These are phyloP conservation scores for Probosciger aterrimus DNA, from an alignment of 2,113 vertebrate species.

Conservation along the genomic window DNA sequence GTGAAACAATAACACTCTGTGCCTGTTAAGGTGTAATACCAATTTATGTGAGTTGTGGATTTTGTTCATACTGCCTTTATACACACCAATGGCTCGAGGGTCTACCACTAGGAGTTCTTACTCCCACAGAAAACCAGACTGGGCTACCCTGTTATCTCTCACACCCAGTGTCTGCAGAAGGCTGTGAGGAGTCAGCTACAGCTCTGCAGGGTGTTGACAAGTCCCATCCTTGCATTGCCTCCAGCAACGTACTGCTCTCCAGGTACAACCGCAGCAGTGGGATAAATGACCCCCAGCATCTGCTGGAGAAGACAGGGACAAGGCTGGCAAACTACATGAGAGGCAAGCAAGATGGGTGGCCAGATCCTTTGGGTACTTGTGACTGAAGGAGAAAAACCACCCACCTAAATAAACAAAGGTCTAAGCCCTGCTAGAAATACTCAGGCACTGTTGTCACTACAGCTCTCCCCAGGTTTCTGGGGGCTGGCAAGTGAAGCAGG, in stretches of 20 bases:
- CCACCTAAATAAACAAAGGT: background rate
- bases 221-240: background rate
- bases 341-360: background rate
- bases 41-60: background rate
- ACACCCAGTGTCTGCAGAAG: fast-evolving
- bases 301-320: background rate
- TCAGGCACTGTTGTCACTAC: background rate
- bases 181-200: background rate
- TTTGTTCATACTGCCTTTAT: background rate
- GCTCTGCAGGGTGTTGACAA: background rate
- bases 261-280: background rate
- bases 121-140: background rate
- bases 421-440: background rate
- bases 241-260: background rate
- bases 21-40: background rate
- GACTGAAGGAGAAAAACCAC: background rate
- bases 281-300: background rate
- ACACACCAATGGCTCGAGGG: fast-evolving
- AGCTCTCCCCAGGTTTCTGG: background rate
- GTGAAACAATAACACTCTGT: background rate
- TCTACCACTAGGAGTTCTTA: background rate
- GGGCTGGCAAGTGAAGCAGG: background rate
- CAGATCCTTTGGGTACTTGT: background rate
- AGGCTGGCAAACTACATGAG: background rate
- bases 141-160: background rate